Evolutionary conservation across 2,797 vertebrate genomes (phyloP).

Genomic region (Artibeus lituratus): DNA sequence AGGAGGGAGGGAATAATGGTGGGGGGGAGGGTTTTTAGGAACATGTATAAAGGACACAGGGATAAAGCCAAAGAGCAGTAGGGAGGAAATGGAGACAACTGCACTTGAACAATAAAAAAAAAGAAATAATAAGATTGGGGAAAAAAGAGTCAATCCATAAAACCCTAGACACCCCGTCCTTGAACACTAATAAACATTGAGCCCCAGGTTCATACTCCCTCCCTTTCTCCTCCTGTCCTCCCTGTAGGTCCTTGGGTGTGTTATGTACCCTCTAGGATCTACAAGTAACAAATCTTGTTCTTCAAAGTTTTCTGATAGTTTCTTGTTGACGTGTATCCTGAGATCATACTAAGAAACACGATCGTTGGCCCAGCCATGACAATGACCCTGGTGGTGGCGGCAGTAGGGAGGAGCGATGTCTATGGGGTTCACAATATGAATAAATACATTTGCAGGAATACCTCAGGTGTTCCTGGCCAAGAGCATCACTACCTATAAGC

Average conservation of each 20-base stretch:
- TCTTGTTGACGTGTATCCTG: background rate
- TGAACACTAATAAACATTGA: background rate
- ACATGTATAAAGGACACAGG: too few relatives aligned
- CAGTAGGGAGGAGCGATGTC: background rate
- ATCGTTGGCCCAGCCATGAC: background rate
- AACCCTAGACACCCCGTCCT: background rate
- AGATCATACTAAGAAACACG: background rate
- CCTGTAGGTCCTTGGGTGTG: background rate
- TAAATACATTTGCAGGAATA: background rate
- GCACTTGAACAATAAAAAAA: too few relatives aligned
- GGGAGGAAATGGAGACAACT: too few relatives aligned
- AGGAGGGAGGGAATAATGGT: too few relatives aligned
- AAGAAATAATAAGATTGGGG: too few relatives aligned
- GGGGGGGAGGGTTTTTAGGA: too few relatives aligned
- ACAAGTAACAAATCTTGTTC: background rate
- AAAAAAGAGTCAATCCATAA: background rate
- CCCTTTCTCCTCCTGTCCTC: background rate
- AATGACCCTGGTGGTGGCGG: background rate
- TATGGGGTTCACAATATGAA: background rate
- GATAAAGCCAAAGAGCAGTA: too few relatives aligned
- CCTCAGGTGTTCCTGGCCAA: background rate
- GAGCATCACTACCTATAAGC: background rate
- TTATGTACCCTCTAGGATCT: background rate
- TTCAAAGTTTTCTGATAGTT: background rate
- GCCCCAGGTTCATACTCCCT: background rate